These are phyloP conservation scores for Mustelus asterias DNA, from an alignment of 2,113 vertebrate genomes.

Conservation along the genomic window DNA sequence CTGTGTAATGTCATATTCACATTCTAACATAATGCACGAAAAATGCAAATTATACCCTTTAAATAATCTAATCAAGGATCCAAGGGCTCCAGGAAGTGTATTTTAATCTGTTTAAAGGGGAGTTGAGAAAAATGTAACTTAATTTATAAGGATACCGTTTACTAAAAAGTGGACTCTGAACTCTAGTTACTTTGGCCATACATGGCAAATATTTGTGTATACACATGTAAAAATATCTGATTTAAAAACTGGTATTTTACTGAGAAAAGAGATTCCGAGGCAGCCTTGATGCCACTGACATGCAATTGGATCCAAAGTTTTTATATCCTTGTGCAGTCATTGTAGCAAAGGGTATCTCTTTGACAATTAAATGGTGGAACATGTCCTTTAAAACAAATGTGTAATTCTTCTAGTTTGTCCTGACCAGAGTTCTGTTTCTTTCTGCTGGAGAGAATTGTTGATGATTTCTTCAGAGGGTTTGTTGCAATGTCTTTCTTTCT, in stretches of 20 bases:
- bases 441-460: no score
- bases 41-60: not conserved
- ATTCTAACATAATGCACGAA: not conserved
- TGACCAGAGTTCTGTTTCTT: not conserved
- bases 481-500: not conserved
- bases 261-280: not conserved
- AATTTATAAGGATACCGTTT: not conserved
- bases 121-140: not conserved
- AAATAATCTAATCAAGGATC: not conserved
- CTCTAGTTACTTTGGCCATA: not conserved
- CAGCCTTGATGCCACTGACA: not conserved
- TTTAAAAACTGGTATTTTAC: not conserved
- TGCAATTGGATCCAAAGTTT: not conserved
- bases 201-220: not conserved
- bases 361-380: not conserved
- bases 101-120: not conserved
- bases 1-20: not conserved
- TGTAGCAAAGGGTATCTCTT: not conserved
- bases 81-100: not conserved
- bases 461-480: no score
- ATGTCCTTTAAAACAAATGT: not conserved
- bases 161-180: not conserved
- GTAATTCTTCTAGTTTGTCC: not conserved
- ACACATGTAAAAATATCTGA: not conserved
- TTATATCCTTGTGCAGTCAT: not conserved